phyloP scores from a whole-genome alignment of 2,113 vertebrate genomes.

The Callionymus lyra region DNA sequence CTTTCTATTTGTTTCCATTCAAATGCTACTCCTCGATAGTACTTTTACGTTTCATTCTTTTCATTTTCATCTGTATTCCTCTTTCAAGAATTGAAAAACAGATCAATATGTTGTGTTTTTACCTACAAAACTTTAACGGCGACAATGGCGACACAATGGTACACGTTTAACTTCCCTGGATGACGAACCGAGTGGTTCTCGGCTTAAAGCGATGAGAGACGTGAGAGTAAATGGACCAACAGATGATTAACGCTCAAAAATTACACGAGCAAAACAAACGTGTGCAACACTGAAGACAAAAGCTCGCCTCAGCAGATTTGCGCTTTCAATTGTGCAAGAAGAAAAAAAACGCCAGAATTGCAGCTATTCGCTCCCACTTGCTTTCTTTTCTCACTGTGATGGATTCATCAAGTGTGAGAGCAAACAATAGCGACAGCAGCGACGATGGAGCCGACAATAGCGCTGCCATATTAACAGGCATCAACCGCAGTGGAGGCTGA shows the following conservation, averaged over 20 bases:
- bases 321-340: slow-evolving; percentile 36
- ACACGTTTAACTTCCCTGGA: too few species aligned
- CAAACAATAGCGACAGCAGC: slow-evolving; percentile 52
- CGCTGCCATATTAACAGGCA: slow-evolving; percentile 50
- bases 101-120: too few species aligned
- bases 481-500: slow-evolving; percentile 45
- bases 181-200: too few species aligned
- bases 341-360: slow-evolving; percentile 13
- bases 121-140: too few species aligned
- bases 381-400: slow-evolving; percentile 30
- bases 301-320: slow-evolving; percentile 21
- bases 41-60: too few species aligned
- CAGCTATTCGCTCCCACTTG: slow-evolving; percentile 39
- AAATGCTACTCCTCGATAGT: too few species aligned
- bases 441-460: slow-evolving; percentile 37
- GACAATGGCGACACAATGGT: too few species aligned
- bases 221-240: not conserved
- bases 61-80: too few species aligned
- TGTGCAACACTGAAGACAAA: slow-evolving; percentile 39
- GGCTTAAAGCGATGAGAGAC: too few species aligned
- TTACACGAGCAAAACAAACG: slow-evolving; percentile 24
- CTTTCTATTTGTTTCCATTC: too few species aligned
- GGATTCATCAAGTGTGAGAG: slow-evolving; percentile 46
- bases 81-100: too few species aligned
- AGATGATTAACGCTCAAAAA: slow-evolving; percentile 23